phyloP scores from a whole-genome alignment of 2,113 vertebrate species.

The Tetraodon nigroviridis region DNA sequence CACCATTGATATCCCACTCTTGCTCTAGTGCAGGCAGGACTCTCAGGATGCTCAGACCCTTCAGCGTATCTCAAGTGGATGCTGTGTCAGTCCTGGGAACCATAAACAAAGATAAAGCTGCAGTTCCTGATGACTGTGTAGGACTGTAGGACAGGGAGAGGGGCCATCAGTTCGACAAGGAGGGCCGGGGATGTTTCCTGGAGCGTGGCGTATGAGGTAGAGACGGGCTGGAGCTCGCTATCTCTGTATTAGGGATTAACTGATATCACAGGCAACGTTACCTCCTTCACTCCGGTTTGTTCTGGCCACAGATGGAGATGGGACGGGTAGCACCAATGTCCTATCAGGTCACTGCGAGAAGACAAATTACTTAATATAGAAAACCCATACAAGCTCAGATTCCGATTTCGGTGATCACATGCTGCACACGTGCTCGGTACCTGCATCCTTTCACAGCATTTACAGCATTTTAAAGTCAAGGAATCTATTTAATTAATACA shows the following conservation, averaged over 20 bases:
- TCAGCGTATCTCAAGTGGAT: constrained; percentile 73
- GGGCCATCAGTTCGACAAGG: constrained; percentile 32
- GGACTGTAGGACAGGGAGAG: constrained; percentile 26
- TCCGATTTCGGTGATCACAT: not conserved
- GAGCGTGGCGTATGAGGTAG: constrained; percentile 22
- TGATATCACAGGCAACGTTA: constrained; percentile 33
- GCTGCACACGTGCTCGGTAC: not conserved
- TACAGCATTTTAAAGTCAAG: too few species aligned
- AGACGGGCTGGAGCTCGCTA: constrained; percentile 28
- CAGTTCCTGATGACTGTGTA: constrained; percentile 49
- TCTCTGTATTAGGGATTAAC: constrained; percentile 48
- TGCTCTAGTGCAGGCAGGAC: constrained; percentile 25
- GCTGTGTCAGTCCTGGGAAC: constrained; percentile 72
- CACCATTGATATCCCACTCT: constrained; percentile 23
- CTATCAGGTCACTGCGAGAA: constrained; percentile 19
- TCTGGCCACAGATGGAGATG: constrained; percentile 21
- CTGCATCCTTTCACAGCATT: too few species aligned
- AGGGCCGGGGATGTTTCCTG: constrained; percentile 17
- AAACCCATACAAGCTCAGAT: too few species aligned
- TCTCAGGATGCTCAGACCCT: constrained; percentile 50
- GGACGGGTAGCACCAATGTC: constrained; percentile 16
- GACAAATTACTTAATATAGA: constrained; percentile 22
- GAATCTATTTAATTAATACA: too few species aligned
- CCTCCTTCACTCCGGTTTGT: constrained; percentile 27
- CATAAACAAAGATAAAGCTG: constrained; percentile 65